A percentile compares a stretch with the other conserved stretches of the same genome.
Conservation (phyloP, 2,797 vertebrate genomes). For the Poecilia velifera region DNA sequence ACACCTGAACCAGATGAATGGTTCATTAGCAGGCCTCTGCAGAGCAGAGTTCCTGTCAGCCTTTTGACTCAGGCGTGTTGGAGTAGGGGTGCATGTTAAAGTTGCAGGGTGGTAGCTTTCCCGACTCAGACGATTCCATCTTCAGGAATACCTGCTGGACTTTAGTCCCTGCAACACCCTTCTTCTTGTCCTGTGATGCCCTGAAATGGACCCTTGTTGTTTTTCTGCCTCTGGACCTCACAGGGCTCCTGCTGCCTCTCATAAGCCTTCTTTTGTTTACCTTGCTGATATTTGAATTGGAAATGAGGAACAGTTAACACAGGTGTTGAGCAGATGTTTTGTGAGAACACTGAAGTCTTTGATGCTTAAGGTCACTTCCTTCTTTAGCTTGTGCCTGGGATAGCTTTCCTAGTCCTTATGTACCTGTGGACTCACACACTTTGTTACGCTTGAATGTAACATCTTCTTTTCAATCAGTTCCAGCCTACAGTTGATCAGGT, state of each 20-base stretch:
- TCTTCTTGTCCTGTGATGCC: too few species aligned
- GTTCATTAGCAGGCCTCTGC: too few species aligned
- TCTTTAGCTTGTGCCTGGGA: background rate
- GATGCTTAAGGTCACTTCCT: slow-evolving; percentile 6
- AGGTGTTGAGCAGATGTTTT: background rate
- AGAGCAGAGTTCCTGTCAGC: too few species aligned
- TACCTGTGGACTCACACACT: background rate
- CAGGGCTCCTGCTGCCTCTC: background rate
- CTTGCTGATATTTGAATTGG: slow-evolving; percentile 17
- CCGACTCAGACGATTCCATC: too few species aligned
- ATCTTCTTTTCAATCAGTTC: background rate
- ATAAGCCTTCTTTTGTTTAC: slow-evolving; percentile 7
- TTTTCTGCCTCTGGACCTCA: too few species aligned
- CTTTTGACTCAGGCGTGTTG: too few species aligned
- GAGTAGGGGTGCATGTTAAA: too few species aligned
- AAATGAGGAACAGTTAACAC: slow-evolving; percentile 5
- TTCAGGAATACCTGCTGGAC: too few species aligned
- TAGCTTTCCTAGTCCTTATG: background rate
- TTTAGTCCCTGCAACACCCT: too few species aligned
- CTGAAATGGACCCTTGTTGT: too few species aligned
- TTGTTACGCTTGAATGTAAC: background rate
- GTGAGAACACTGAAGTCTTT: slow-evolving; percentile 8
- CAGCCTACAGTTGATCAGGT: background rate
- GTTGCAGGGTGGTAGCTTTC: too few species aligned
- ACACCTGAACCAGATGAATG: too few species aligned